Percentiles rank a stretch among this genome's conserved stretches.
Evolutionary conservation across 2,113 vertebrate genomes (phyloP).

Genomic region (Upupa epops): DNA sequence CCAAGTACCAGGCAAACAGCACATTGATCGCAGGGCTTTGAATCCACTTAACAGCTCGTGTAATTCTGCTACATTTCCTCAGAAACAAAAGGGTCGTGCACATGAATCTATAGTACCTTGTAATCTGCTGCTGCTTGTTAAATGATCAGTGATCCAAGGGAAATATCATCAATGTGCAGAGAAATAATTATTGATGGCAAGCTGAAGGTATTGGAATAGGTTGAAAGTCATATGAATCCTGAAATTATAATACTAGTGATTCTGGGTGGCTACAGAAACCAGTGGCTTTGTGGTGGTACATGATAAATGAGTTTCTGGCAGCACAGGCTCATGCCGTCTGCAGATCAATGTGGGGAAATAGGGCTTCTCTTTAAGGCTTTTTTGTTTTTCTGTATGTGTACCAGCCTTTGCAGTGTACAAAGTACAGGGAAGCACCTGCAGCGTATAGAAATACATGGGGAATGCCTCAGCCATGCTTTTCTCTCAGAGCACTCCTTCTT

Average conservation of each 20-base stretch:
- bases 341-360: neutral
- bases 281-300: neutral
- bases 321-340: neutral
- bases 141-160: neutral
- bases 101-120: neutral
- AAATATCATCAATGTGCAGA: neutral
- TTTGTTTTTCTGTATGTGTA: accelerated
- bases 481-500: neutral
- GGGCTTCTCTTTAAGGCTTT: neutral
- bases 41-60: neutral
- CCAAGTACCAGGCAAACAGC: neutral
- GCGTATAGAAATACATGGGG: neutral
- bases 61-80: neutral
- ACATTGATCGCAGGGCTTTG: neutral
- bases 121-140: neutral
- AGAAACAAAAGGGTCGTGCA: neutral
- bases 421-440: neutral
- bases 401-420: neutral
- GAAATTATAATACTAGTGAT: neutral
- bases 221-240: neutral
- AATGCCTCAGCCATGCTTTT: neutral
- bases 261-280: neutral
- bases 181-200: neutral
- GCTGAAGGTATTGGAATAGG: neutral
- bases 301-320: neutral